Conservation (phyloP, 2,888 invertebrate genomes). For the Heteromurus nitidus region DNA sequence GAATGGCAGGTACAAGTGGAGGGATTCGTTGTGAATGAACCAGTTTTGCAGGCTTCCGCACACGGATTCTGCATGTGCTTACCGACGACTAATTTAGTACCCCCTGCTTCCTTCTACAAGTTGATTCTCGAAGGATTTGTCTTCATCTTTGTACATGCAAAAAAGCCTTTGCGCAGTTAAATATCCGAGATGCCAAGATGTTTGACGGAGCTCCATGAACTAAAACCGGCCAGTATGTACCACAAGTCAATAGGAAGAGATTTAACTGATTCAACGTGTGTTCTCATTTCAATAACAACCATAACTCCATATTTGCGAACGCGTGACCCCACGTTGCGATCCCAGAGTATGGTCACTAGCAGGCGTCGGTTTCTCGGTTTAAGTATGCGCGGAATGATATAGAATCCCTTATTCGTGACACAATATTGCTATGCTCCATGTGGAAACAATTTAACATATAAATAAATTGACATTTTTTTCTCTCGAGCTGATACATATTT, state of each 20-base stretch:
- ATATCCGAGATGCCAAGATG: too few relatives aligned
- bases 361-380: too few relatives aligned
- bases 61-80: slow-evolving; percentile 30
- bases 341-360: neutral
- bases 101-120: slow-evolving; percentile 37
- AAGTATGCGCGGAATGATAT: too few relatives aligned
- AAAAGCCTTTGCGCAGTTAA: too few relatives aligned
- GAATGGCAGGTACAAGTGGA: slow-evolving; percentile 30
- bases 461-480: neutral
- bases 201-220: too few relatives aligned
- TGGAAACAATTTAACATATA: neutral
- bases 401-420: neutral
- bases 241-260: too few relatives aligned
- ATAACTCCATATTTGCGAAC: slow-evolving; percentile 17
- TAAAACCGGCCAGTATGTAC: too few relatives aligned
- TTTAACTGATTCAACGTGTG: too few relatives aligned
- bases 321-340: slow-evolving; percentile 15
- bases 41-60: slow-evolving; percentile 41
- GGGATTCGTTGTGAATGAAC: slow-evolving; percentile 37
- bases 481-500: slow-evolving; percentile 21
- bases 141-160: slow-evolving; percentile 16
- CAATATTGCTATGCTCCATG: neutral
- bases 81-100: slow-evolving; percentile 46
- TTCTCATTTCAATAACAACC: neutral
- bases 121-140: slow-evolving; percentile 26